Base-by-base conservation (phyloP, 1,140 invertebrate species). In the Ooceraea biroi region DNA sequence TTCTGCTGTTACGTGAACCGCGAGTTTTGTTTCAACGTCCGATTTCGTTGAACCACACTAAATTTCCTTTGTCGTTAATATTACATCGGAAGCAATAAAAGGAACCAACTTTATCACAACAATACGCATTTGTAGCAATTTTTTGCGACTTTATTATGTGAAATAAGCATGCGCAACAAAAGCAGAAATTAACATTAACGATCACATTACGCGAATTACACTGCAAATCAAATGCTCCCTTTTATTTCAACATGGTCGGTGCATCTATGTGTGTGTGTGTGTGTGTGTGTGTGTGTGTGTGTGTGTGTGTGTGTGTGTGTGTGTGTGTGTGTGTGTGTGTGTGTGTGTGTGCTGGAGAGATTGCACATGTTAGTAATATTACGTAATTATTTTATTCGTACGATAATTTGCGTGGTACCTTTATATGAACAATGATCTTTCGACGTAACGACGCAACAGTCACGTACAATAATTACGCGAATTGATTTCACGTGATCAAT, bases 1-100 rank as follows among this genome's bases (percentile, higher is more conserved):
- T 69, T 69, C 69, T 55, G 66, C 48, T 68, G 65, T 80, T 80
- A 30, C n/a, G 50, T 50, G 17, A 55, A 30, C 22, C 36, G 22
- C 63, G 63, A 58, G 11, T 58, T 80, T 69, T 71, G 50, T 71
- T 57, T 44, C 57, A 57, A 71, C 65, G 36, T 58, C 52, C 22
- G 41, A 30, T 22, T 36, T 19, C 17, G 41, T 58, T 71, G 3
- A 52, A 55, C 14, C 25, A 17, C 12, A 71, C 8, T 22, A 80
- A 80, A 71, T 71, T 69, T 80, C 12, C 30, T 36, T 80, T 44
- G 8, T 27, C 12, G 12, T 25, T 36, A 36, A 19, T 55, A 68
- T 25, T 12, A 80, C 17, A 12, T 50, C 11, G 12, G 22, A 17
- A 4, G 25, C 0, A 36, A 44, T 30, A 69, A 27, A 57, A 65